These are phyloP conservation scores for Pteropus alecto DNA, from an alignment of 2,113 vertebrate genomes.

Conservation along the genomic window DNA sequence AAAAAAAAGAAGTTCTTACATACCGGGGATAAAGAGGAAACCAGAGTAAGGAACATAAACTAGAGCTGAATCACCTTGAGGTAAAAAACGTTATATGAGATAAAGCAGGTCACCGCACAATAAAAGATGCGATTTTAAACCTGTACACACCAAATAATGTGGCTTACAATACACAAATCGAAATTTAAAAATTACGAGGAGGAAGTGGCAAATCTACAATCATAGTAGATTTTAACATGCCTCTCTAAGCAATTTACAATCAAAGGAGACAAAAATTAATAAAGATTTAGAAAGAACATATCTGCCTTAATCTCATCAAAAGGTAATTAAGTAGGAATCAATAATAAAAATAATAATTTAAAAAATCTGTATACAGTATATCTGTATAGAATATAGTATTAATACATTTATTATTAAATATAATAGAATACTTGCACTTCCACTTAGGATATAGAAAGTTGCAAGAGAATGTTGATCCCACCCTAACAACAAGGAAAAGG, in stretches of 20 bases:
- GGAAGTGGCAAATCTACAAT: background rate
- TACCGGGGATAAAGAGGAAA: background rate
- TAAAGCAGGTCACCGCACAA: background rate
- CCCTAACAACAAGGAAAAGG: background rate
- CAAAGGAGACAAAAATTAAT: background rate
- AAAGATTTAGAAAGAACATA: background rate
- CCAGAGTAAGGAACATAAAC: background rate
- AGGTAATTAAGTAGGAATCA: background rate
- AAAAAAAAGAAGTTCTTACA: background rate
- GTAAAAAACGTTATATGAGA: background rate
- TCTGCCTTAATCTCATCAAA: background rate
- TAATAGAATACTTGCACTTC: background rate
- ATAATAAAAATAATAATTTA: background rate
- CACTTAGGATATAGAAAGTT: background rate
- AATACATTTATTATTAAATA: no score
- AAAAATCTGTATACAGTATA: background rate
- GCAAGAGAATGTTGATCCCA: background rate
- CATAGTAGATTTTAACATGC: background rate
- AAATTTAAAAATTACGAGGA: background rate
- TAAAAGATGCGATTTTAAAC: background rate
- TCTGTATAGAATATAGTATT: no score
- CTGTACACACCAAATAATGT: background rate
- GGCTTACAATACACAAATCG: background rate
- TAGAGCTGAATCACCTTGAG: background rate
- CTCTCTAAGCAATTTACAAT: background rate